Conservation (phyloP, 2,113 vertebrate species). For the Thalassoma bifasciatum region DNA sequence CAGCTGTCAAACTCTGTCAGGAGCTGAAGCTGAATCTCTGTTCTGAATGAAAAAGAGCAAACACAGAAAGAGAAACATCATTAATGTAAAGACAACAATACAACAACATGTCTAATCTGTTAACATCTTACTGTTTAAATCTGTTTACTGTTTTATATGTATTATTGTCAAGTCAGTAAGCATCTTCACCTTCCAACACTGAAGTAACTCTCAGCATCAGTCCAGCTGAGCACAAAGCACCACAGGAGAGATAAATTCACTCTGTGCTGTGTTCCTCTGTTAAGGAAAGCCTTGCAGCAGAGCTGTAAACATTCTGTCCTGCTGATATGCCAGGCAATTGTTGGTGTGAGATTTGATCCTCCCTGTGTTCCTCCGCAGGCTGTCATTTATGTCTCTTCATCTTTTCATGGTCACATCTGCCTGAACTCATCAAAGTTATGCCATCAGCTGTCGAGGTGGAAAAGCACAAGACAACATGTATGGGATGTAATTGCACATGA, state of each 20-base stretch:
- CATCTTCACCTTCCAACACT: constrained; percentile 16
- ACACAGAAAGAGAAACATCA: constrained; percentile 11
- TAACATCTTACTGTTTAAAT: constrained; percentile 8
- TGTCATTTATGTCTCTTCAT: constrained; percentile 65
- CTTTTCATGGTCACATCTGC: constrained; percentile 57
- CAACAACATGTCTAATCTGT: constrained; percentile 8
- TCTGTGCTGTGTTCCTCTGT: constrained; percentile 47
- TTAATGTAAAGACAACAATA: constrained; percentile 37
- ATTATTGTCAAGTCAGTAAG: constrained; percentile 30
- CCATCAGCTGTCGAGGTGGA: constrained; percentile 31
- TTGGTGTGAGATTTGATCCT: constrained; percentile 63
- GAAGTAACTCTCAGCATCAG: constrained; percentile 35
- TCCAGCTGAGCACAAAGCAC: constrained; percentile 23
- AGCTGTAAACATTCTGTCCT: constrained; percentile 59
- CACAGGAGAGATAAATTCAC: constrained; percentile 44
- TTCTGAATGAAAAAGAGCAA: constrained; percentile 21
- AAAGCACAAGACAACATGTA: constrained; percentile 27
- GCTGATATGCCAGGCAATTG: constrained; percentile 26
- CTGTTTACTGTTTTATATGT: too few relatives aligned
- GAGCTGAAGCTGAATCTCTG: constrained; percentile 13
- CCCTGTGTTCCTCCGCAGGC: constrained; percentile 48
- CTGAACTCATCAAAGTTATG: constrained; percentile 55
- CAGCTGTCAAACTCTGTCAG: constrained; percentile 51
- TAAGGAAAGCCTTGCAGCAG: constrained; percentile 54
- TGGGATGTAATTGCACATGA: constrained; percentile 14